Base-by-base conservation (phyloP, 2,797 vertebrate genomes). In the Orientallactaga sibirica region DNA sequence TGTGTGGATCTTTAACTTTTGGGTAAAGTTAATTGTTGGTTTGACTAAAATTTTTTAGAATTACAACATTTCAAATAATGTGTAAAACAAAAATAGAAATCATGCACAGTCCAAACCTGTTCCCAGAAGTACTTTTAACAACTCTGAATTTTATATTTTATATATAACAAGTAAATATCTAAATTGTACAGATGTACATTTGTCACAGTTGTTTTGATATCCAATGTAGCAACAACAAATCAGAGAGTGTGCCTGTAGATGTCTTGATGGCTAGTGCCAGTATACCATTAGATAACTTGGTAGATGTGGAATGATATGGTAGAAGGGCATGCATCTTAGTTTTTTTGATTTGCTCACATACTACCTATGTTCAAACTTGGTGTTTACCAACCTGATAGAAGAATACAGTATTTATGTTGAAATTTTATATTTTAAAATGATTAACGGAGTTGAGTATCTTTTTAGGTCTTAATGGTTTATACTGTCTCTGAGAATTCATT, bases 401-500 rank as follows among this genome's bases (percentile, higher is more conserved):
- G 16, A 58, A 58, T 16, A 58, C 55, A 3, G 16, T 64, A 52
- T 75, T 33, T 73, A 24, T 73, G 3, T 75, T 84, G 73, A 61
- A 62, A 74, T 90, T 90, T 95, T 90, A 25, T 76, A 62, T 68
- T 86, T 94, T 66, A 81, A 73, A 90, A 66, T 80, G 70, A 71
- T 66, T 80, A 88, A 67, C 88, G 86, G 61, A 86, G 24, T 75
- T 90, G 71, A 78, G 27, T 18, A 43, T 87, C 77, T 94, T 94
- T 83, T 91, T 14, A 74, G 24, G 55, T 91, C 86, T 94, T 80
- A 85, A 79, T 89, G 66, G 19, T 91, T 95, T 91, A 58, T 92
- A 20, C 70, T 91, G 20, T 90, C 83, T 86, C 43, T 93, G 76
- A 94, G 74, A 92, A 64, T 89, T 93, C 43, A 77, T 89, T 94